A percentile compares a stretch with the other conserved stretches of the same genome.
These are phyloP conservation scores for Anarhynchus alexandrinus DNA, from an alignment of 2,113 vertebrate genomes.

Conservation along the genomic window DNA sequence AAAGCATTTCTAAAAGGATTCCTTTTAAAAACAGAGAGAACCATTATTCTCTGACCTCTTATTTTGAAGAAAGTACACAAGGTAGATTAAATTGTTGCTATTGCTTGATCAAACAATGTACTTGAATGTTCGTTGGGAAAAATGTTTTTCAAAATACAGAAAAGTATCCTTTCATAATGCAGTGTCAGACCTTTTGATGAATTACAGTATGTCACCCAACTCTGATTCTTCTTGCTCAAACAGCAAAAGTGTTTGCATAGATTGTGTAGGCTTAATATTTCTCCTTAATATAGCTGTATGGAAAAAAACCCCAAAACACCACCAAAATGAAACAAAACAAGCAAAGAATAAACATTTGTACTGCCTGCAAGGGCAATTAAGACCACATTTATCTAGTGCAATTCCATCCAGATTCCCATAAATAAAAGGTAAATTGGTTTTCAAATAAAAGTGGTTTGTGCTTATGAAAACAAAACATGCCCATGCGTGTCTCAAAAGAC, in stretches of 20 bases:
- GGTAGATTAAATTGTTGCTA: slow-evolving; percentile 32
- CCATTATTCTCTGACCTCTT: neutral
- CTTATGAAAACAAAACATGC: slow-evolving; percentile 37
- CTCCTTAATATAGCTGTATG: neutral
- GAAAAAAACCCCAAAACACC: neutral
- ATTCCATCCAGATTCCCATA: neutral
- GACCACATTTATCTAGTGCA: neutral
- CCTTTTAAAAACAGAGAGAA: neutral
- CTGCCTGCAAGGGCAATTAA: neutral
- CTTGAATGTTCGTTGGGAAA: neutral
- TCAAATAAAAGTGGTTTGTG: slow-evolving; percentile 5
- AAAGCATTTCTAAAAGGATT: slow-evolving; percentile 13
- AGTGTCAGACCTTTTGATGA: slow-evolving; percentile 19
- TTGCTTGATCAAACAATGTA: slow-evolving; percentile 44
- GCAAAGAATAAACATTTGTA: neutral
- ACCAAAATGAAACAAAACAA: slow-evolving; percentile 1
- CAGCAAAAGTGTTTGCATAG: neutral
- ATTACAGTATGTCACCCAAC: slow-evolving; percentile 14
- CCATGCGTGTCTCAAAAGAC: neutral
- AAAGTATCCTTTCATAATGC: neutral
- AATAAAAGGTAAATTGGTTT: slow-evolving; percentile 19
- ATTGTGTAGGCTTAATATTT: slow-evolving; percentile 20
- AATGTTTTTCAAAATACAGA: slow-evolving; percentile 20
- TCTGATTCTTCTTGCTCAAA: slow-evolving; percentile 13
- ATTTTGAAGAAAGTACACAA: slow-evolving; percentile 20